Conservation (phyloP, 2,888 invertebrate genomes). For the Graphium colonna region DNA sequence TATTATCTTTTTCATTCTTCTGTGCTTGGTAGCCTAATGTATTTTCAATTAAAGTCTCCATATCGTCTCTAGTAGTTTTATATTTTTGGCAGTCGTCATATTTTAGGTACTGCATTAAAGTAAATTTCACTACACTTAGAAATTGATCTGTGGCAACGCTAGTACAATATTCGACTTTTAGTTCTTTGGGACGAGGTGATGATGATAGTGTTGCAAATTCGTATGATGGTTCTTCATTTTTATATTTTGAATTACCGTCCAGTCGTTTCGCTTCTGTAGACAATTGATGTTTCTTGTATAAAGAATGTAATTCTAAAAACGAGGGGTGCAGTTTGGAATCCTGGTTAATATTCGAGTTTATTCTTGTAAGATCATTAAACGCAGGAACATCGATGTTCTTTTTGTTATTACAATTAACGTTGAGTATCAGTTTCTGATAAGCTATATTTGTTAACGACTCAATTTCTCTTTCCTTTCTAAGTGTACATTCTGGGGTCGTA, state of each 20-base stretch:
- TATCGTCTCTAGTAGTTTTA: background rate
- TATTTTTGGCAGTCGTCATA: conserved; percentile 6
- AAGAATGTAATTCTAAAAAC: background rate
- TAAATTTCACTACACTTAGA: conserved; percentile 3
- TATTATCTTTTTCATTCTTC: background rate
- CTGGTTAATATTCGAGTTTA: background rate
- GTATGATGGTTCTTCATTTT: too few relatives aligned
- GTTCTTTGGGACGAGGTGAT: background rate
- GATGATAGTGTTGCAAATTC: too few relatives aligned
- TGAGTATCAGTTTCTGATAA: conserved; percentile 9
- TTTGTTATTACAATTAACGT: conserved; percentile 10
- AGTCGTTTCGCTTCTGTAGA: background rate
- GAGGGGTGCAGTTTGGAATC: background rate
- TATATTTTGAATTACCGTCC: background rate
- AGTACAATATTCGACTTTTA: conserved; percentile 5
- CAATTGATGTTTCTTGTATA: background rate
- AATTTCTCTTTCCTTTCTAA: conserved; percentile 11
- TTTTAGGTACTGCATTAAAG: conserved; percentile 8
- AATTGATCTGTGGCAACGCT: conserved; percentile 11
- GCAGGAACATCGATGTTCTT: background rate
- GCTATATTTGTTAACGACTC: conserved; percentile 5
- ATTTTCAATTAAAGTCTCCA: conserved; percentile 8
- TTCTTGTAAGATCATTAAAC: background rate
- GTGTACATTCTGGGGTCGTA: conserved; percentile 5
- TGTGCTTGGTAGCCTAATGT: background rate